Base-by-base conservation (phyloP, 2,797 vertebrate genomes). In the Hemibagrus guttatus region DNA sequence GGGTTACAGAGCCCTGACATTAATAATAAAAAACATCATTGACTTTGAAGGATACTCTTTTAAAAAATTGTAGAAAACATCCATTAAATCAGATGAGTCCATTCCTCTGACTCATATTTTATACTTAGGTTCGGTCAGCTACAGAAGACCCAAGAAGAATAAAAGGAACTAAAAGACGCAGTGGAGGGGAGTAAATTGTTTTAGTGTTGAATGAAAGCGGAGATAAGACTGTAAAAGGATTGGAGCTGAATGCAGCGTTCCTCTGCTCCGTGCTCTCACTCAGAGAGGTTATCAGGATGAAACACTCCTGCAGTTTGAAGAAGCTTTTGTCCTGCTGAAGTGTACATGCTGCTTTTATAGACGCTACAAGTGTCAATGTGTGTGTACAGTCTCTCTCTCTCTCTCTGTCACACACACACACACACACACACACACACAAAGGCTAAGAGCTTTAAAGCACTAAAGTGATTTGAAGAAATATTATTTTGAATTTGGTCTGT, bases 251-350 rank as follows among this genome's bases (percentile, higher is more conserved):
- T 31, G 46, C 46, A 54, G 42, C 3, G 11, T 14, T 72, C 9
- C 46, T 7, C 42, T 52, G 21, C 46, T 8, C 46, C n/a, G 7
- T 66, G 75, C 63, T 66, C 14, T 84, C 26, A 61, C 58, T 56
- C n/a, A 52, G 64, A 84, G 39, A 35, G 63, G 13, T 87, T 84
- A 71, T 84, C 75, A 61, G 39, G 46, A 78, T 7, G 54, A 87
- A 79, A 80, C 66, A 6, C 71, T 66, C n/a, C 81, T 69, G 63
- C 63, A 84, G 63, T 28, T 52, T 21, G 54, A 71, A 35, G 75
- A 68, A 63, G 82, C 59, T 81, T 80, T 61, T 52, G 39, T 52
- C 21, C 74, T 69, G 26, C 28, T 79, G 26, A 68, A 83, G 31
- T 35, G 59, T 52, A 83, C 59, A 82, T 9, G 4, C n/a, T 16